These are phyloP conservation scores for Hippoglossus stenolepis DNA, from an alignment of 2,113 vertebrate genomes.

Conservation along the genomic window DNA sequence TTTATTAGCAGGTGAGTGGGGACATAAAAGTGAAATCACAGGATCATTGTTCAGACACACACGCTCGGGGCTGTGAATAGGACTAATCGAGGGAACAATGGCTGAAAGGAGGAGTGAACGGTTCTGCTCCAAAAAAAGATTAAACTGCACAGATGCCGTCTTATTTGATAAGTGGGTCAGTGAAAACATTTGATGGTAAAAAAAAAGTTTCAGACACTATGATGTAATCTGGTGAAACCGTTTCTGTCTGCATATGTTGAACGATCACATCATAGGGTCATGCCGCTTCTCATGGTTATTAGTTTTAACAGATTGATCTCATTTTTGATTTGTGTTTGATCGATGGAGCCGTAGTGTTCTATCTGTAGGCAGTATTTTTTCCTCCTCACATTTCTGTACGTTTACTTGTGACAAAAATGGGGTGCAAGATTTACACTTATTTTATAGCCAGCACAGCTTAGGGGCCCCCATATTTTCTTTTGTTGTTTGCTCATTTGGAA, in stretches of 20 bases:
- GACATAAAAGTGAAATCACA: conserved; percentile 39
- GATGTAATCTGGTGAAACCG: conserved; percentile 54
- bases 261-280: not conserved
- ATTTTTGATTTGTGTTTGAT: conserved; percentile 31
- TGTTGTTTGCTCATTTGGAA: conserved; percentile 52
- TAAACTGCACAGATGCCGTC: conserved; percentile 19
- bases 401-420: conserved; percentile 46
- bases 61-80: conserved; percentile 27
- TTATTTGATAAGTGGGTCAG: conserved; percentile 34
- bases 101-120: conserved; percentile 43
- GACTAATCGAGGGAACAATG: conserved; percentile 50
- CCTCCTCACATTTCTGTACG: conserved; percentile 1
- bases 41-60: conserved; percentile 45
- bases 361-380: not conserved
- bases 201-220: conserved; percentile 14
- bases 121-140: conserved; percentile 25
- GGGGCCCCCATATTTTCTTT: conserved; percentile 40
- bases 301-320: conserved; percentile 19
- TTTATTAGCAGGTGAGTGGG: conserved; percentile 3
- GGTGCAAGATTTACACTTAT: conserved; percentile 54
- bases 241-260: conserved; percentile 23
- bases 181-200: conserved; percentile 17
- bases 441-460: conserved; percentile 41
- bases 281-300: not conserved
- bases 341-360: conserved; percentile 14